Conservation (phyloP, 53 echinoderm and acorn worm genomes). For the Paracentrotus lividus region DNA sequence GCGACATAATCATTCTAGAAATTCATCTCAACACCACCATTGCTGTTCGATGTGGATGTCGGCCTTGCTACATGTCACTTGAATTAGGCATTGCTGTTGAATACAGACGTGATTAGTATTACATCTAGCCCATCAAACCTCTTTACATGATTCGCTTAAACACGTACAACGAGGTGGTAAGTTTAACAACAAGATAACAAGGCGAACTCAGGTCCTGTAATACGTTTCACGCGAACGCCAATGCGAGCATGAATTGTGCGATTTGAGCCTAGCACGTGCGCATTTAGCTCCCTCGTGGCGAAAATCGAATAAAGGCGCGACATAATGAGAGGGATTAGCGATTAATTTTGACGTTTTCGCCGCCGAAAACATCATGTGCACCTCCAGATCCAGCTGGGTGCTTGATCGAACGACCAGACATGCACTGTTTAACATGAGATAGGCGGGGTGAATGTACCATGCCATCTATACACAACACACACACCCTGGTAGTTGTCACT, state of each 20-base stretch:
- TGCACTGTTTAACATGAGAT: slow-evolving; percentile 55
- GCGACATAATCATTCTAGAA: background rate
- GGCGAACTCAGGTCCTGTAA: background rate
- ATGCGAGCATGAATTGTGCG: background rate
- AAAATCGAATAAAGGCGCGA: slow-evolving; percentile 51
- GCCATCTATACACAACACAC: background rate
- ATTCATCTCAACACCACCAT: background rate
- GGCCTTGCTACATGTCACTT: background rate
- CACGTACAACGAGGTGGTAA: background rate
- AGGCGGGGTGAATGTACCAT: slow-evolving; percentile 32
- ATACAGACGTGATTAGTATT: background rate
- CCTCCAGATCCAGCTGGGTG: slow-evolving; percentile 25
- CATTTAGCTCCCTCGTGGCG: background rate
- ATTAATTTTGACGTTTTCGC: slow-evolving; percentile 66
- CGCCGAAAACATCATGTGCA: slow-evolving; percentile 46
- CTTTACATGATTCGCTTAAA: background rate
- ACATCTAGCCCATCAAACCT: slow-evolving; percentile 4
- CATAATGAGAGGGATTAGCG: slow-evolving; percentile 59
- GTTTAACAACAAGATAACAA: slow-evolving; percentile 5
- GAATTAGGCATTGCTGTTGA: background rate
- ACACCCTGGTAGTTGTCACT: slow-evolving; percentile 1
- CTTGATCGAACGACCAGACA: slow-evolving; percentile 27
- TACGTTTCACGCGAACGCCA: background rate
- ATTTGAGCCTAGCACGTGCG: slow-evolving; percentile 28
- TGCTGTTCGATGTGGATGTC: background rate